Evolutionary conservation across 2,888 invertebrate genomes (phyloP), one percentile per base, ranked within the genome.

Genomic region (Apamea sordens): DNA sequence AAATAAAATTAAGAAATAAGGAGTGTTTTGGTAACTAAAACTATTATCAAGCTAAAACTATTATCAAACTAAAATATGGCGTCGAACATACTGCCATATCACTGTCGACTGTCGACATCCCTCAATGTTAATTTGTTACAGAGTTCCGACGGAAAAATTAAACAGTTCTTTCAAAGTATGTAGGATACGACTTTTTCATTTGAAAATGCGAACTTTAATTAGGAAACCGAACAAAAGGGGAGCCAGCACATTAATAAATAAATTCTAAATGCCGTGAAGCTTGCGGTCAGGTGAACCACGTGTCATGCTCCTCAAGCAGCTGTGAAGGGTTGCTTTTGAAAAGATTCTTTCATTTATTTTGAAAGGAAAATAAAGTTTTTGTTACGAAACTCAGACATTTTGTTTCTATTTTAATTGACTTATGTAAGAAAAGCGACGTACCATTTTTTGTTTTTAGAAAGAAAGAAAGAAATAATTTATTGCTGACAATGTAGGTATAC

Each of bases 201-300:
- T 28, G 7, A 2, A 85, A 85, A 80, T 72, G 63, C 7, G 18
- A 59, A 71, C 32, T 32, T 63, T 74, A 70, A 84, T 64, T 24
- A 53, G 61, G 15, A 24, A 59, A 63, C 44, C 41, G 36, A 28
- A 56, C n/a, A 32, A 32, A 24, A 63, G 41, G 63, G 79, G 36
- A 65, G 24, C 28, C 5, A 13, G 18, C 63, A 28, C 50, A 64
- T 85, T 59, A 69, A 83, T 83, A 63, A 72, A n/a, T 83, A 47
- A 63, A 59, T 44, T 44, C 67, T 44, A 59, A 72, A 75, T 44
- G 41, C 65, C 63, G 15, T 50, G 71, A 75, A 69, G 10, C 50
- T n/a, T 32, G 79, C 53, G 67, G 76, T 85, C 47, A 75, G 68
- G 83, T 56, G 24, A 68, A 75, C 80, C 81, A 67, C 80, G 71